Evolutionary conservation across 2,888 invertebrate genomes (phyloP).

Genomic region (Philonicus albiceps): DNA sequence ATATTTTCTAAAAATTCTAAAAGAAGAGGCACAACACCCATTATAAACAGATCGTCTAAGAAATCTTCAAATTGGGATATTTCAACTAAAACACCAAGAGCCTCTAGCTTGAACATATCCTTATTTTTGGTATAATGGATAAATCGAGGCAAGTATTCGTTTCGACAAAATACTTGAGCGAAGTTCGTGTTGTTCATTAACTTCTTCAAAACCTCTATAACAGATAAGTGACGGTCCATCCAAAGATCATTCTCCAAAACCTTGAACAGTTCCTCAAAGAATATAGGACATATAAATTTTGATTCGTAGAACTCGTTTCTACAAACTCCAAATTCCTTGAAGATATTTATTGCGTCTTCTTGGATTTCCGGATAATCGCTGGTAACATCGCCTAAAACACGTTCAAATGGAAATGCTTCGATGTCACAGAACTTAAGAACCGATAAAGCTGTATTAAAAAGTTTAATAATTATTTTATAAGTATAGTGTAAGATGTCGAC

Average conservation of each 20-base stretch:
- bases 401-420: constrained; percentile 39
- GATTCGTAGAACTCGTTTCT: constrained; percentile 5
- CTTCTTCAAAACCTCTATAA: constrained; percentile 2
- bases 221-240: neutral
- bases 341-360: neutral
- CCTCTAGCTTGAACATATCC: neutral
- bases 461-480: constrained; percentile 39
- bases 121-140: neutral
- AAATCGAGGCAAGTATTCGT: constrained; percentile 22
- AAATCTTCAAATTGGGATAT: neutral
- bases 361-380: constrained; percentile 25
- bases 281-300: constrained; percentile 1
- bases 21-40: neutral
- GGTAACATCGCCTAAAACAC: neutral
- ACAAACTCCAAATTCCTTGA: neutral
- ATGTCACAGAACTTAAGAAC: constrained; percentile 5
- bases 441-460: neutral
- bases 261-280: constrained; percentile 44
- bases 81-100: constrained; percentile 4
- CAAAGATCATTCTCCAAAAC: constrained; percentile 36
- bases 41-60: neutral
- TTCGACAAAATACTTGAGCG: constrained; percentile 11
- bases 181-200: constrained; percentile 26
- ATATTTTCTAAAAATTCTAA: neutral
- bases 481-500: constrained; percentile 43